Conservation (phyloP, 2,797 vertebrate species). For the Momotus momota region DNA sequence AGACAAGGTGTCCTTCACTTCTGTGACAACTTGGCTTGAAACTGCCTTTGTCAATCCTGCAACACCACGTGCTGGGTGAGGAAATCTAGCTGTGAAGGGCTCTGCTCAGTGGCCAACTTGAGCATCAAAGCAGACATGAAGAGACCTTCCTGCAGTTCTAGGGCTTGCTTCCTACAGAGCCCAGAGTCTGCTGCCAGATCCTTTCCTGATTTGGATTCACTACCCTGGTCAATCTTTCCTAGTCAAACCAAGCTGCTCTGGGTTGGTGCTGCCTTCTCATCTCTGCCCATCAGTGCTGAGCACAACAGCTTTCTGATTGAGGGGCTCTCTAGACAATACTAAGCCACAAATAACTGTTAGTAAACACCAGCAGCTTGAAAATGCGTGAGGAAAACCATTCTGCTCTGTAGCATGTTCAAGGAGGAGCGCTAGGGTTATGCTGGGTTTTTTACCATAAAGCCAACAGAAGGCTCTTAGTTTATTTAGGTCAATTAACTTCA, state of each 20-base stretch:
- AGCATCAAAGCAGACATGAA: not conserved
- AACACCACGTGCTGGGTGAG: fast-evolving
- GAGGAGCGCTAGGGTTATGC: not conserved
- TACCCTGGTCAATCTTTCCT: not conserved
- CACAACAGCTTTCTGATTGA: not conserved
- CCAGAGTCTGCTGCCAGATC: not conserved
- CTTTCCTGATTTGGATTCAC: fast-evolving
- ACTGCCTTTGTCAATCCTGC: not conserved
- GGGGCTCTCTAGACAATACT: not conserved
- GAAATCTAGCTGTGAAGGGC: not conserved
- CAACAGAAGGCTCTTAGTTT: slow-evolving; percentile 59
- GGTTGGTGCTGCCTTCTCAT: not conserved
- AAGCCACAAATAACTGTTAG: not conserved
- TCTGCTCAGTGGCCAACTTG: not conserved
- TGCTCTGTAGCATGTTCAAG: not conserved
- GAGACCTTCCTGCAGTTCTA: not conserved
- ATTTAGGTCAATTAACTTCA: slow-evolving; percentile 72
- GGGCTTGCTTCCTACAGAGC: not conserved
- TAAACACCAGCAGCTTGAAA: slow-evolving; percentile 4
- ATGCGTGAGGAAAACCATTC: not conserved
- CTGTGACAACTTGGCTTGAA: not conserved
- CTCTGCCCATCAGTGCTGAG: not conserved
- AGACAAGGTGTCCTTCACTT: fast-evolving
- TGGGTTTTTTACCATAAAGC: not conserved
- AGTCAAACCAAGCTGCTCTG: fast-evolving